Base-by-base conservation (phyloP, 2,888 invertebrate species). In the Cerceris rybyensis region DNA sequence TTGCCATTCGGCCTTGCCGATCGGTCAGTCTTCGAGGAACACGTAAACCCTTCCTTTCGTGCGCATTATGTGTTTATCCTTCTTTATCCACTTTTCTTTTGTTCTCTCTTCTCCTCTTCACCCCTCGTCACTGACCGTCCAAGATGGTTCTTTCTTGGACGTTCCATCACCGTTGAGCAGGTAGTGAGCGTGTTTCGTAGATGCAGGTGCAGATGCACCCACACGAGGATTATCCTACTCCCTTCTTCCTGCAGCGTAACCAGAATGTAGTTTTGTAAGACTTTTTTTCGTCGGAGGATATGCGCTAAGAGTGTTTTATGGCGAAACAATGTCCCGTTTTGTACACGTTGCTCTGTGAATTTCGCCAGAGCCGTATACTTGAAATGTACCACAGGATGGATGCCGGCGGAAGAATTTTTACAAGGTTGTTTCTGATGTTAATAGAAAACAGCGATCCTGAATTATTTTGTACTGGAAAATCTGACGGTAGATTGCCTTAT, bases 21-120 rank as follows among this genome's bases (percentile, higher is more conserved):
- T 83, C 80, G 83, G 83, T 81, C 77, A 81, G 86, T 81, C 83
- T 91, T 90, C 90, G 89, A 78, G 85, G 90, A 90, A 90, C 87
- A 81, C 89, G 89, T 89, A 88, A 90, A 90, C 85, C 86, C 86
- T 88, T 87, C 78, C 86, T 80, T 86, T 83, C 83, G 79, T 86
- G 85, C 80, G 87, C 87, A 90, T 91, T 91, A 91, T 88, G 88
- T 89, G 88, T 89, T 90, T 90, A 91, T 90, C 88, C 87, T 79
- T 81, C 83, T 85, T 85, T 81, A 81, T 85, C 82, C 80, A 81
- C 78, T 81, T 80, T 72, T 74, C 82, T 80, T 81, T 81, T 83
- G 83, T 83, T 81, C 82, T 67, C 60, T 46, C 50, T 7, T 64
- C 69, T 64, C 58, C 68, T 69, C 28, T 54, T 50, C 70, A 60